Conservation (phyloP, 2,888 invertebrate species). For the Dynastes tityus region DNA sequence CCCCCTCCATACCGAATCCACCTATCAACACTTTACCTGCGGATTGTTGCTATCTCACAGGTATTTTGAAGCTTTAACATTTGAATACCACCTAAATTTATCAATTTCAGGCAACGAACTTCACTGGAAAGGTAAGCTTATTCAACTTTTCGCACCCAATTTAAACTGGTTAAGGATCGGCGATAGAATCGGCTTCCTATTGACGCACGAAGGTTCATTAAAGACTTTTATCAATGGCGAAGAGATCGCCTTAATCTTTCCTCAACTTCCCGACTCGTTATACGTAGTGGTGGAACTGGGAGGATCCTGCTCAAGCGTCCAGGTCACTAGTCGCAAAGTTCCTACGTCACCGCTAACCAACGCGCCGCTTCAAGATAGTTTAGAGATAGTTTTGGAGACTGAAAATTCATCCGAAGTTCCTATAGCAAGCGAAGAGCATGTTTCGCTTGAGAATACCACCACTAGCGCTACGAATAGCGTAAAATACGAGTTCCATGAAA, state of each 20-base stretch:
- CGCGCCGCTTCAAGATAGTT: constrained; percentile 74
- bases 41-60: constrained; percentile 81
- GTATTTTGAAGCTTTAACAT: constrained; percentile 62
- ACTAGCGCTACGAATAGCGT: constrained; percentile 34
- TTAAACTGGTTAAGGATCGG: constrained; percentile 88
- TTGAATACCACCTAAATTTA: not conserved
- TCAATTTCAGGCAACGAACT: constrained; percentile 77
- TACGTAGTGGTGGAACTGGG: constrained; percentile 88
- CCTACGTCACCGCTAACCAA: constrained; percentile 71
- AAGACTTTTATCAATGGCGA: constrained; percentile 88
- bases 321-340: constrained; percentile 79
- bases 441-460: constrained; percentile 46
- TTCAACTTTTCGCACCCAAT: constrained; percentile 80
- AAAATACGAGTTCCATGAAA: constrained; percentile 82
- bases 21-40: constrained; percentile 78
- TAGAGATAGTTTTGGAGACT: constrained; percentile 75
- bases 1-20: constrained; percentile 75
- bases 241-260: constrained; percentile 73
- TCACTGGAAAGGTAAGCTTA: constrained; percentile 77
- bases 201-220: constrained; percentile 80
- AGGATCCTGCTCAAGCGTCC: constrained; percentile 84
- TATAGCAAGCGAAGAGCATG: constrained; percentile 51
- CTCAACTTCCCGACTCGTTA: constrained; percentile 73
- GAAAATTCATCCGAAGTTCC: constrained; percentile 53
- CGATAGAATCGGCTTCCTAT: constrained; percentile 84